Percentiles rank a stretch among this genome's conserved stretches.
Conservation (phyloP, 2,797 vertebrate genomes). For the Gila robusta region DNA sequence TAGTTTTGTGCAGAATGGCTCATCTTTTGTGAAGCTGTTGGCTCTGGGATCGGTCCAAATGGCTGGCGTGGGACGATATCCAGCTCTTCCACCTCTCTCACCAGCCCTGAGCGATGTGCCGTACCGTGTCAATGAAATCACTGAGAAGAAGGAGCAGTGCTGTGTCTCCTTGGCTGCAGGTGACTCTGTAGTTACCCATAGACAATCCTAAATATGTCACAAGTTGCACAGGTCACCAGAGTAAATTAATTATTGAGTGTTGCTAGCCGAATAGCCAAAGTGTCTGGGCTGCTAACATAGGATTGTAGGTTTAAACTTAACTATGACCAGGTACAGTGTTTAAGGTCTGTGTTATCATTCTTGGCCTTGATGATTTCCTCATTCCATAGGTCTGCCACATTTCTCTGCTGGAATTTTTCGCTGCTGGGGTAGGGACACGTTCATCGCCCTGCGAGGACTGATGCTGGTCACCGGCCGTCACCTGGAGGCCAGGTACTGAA, state of each 20-base stretch:
- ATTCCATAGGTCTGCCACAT: slow-evolving; percentile 89
- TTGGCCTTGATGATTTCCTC: not conserved
- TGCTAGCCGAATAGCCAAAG: not conserved
- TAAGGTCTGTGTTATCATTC: not conserved
- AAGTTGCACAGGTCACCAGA: not conserved
- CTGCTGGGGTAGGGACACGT: slow-evolving; percentile 96
- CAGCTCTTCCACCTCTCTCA: slow-evolving; percentile 80
- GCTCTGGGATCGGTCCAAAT: slow-evolving; percentile 87
- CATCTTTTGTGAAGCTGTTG: slow-evolving; percentile 87
- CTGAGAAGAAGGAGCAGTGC: slow-evolving; percentile 81
- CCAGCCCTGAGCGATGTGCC: slow-evolving; percentile 80
- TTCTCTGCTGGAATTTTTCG: slow-evolving; percentile 96
- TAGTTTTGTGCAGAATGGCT: slow-evolving; percentile 90
- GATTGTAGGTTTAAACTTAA: not conserved
- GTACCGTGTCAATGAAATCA: slow-evolving; percentile 77
- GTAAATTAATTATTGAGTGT: not conserved
- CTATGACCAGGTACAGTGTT: not conserved
- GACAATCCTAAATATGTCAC: not conserved
- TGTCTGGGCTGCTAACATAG: not conserved
- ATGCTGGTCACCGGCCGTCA: slow-evolving; percentile 91
- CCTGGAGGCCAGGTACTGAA: slow-evolving; percentile 83
- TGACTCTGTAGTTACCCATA: slow-evolving; percentile 53
- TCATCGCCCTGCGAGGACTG: slow-evolving; percentile 93
- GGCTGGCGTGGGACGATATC: slow-evolving; percentile 81
- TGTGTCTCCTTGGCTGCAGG: slow-evolving; percentile 86